Base-by-base conservation (phyloP, 2,888 invertebrate genomes). In the Lathronympha strigana region DNA sequence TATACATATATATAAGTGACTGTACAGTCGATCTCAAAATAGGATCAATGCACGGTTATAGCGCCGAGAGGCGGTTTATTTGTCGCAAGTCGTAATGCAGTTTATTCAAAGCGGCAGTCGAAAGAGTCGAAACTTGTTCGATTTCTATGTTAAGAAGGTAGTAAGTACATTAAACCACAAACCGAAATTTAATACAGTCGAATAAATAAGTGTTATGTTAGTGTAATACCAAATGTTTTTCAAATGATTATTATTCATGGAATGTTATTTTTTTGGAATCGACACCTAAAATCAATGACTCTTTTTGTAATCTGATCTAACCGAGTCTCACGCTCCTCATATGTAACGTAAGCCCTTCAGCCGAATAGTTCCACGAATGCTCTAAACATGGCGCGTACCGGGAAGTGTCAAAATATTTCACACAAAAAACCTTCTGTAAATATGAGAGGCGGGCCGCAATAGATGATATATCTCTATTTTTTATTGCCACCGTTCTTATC, bases 351-450 rank as follows among this genome's bases (percentile, higher is more conserved):
- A 62, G 53, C 25, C 55, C 28, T 31, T 43, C 50, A 45, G 19
- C 28, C 15, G 36, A 36, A 36, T 21, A 53, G 28, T 23, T 88
- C 88, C 76, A 74, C 76, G 85, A 88, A 87, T 73, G 77, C 73
- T 72, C 72, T 71, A 69, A 73, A 74, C 73, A 43, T 67, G 71
- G 70, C 72, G 73, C 77, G 77, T 91, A 88, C 91, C 77, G 68
- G 86, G 90, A 91, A 91, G 82, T 80, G 88, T 89, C 90, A 87
- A 90, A 90, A 90, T 89, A 90, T 89, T 86, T 88, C 84, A 87
- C 78, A 82, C 74, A 72, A 75, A 72, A 72, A 77, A 75, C 76
- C 53, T 31, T 81, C 81, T 78, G 80, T 81, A 80, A 77, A 83
- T 80, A 82, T 80, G 75, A 79, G 79, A 84, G 81, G 81, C 84